Base-by-base conservation (phyloP, 2,888 invertebrate species). In the Arge pagana region DNA sequence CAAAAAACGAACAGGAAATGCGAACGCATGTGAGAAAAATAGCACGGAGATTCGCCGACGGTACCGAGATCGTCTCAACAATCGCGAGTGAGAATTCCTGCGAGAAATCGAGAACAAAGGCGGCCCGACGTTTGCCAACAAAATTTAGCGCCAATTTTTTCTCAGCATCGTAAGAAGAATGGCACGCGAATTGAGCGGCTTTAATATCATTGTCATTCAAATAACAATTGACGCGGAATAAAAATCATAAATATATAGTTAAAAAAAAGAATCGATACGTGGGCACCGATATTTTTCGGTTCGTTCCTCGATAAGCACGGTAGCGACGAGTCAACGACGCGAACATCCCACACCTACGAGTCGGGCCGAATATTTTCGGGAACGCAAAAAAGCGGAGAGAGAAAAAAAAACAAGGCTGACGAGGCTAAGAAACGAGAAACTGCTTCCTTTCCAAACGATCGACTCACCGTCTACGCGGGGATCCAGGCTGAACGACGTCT, bases 341-440 rank as follows among this genome's bases (percentile, higher is more conserved):
- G 16, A 33, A 7, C 13, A 33, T 13, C 4, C 33, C 13, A 33
- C 36, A 8, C 28, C 28, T 28, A 7, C 7, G 28, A n/a, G 28
- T 28, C 7, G 28, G 28, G n/a, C 28, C 7, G 28, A n/a, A 8
- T 28, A 28, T 7, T 7, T 8, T n/a, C 7, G 28, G 28, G 7
- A 8, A 28, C 7, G 28, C 7, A 7, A 28, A n/a, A 28, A 7
- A 8, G 7, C 7, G 28, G n/a, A 28, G 28, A n/a, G 28, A 28
- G 45, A 28, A 39, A 19, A 40, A 45, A 28, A 19, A 24, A 45
- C 31, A 24, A 43, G 28, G 11, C 7, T 8, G 19, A 8, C 6
- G 33, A 19, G n/a, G 48, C 31, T 31, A 52, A 54, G 56, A 56
- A 55, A 62, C 60, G 58, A 58, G 63, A 60, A 60, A 56, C 58